Base-by-base conservation (phyloP, 1,140 invertebrate species). In the Magallana ariakensis region DNA sequence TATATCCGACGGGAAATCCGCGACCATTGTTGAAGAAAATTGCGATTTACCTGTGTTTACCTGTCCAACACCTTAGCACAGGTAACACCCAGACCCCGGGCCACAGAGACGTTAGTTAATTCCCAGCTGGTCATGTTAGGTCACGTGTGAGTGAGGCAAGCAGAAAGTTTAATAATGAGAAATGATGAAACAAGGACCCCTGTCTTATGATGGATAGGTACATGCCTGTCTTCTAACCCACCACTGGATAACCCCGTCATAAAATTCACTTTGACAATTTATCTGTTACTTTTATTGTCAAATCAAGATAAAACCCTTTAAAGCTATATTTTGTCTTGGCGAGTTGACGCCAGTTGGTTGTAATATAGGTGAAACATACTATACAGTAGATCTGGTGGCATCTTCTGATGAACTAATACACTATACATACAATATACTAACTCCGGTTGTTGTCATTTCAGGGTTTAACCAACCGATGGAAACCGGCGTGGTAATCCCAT, bases 391-490 rank as follows among this genome's bases (percentile, higher is more conserved):
- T 46, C 33, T 46, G 5, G 33, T 5, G 5, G 33, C 5, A 46
- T 46, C 33, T 46, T 46, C 33, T 46, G 2, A 46, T 46, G 33
- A 46, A 22, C n/a, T 62, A 19, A 10, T 66, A 19, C n/a, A 10
- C n/a, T n/a, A n/a, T n/a, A n/a, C n/a, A n/a, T n/a, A n/a, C n/a
- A n/a, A n/a, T n/a, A n/a, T 22, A 66, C 16, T 22, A n/a, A 33
- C 22, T 46, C 6, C 13, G 19, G n/a, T 16, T 66, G 5, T 10
- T 11, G n/a, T 84, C n/a, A 84, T 56, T 33, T 8, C 22, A 75
- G 66, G 22, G 9, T 75, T 75, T 22, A 75, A 22, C 66, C 66
- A 75, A 33, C 66, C 66, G 26, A 75, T 75, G 66, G 66, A 75
- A 2, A 75, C 66, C 9, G 66, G 66, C 4, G 66, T 22, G 9